Evolutionary conservation across 2,113 vertebrate genomes (phyloP).

Genomic region (Neotoma lepida): DNA sequence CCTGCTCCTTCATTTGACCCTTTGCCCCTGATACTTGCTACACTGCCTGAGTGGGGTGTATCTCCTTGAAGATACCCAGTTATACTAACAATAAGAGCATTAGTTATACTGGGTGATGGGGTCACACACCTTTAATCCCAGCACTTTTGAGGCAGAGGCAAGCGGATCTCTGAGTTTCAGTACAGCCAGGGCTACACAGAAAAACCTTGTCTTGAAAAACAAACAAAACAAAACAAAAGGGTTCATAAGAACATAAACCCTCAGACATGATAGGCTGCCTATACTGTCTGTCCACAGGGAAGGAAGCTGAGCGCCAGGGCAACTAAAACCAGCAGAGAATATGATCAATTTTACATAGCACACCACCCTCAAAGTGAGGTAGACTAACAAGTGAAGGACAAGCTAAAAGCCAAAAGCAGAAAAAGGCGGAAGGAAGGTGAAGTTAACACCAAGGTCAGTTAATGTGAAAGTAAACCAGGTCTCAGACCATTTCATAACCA

Average conservation of each 20-base stretch:
- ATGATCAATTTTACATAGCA: neutral
- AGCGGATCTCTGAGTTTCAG: neutral
- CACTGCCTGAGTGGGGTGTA: neutral
- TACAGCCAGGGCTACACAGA: neutral
- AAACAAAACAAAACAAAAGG: conserved; percentile 37
- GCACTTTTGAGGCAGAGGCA: neutral
- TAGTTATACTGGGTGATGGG: neutral
- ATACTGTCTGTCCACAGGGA: neutral
- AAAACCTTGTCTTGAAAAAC: neutral
- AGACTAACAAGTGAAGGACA: neutral
- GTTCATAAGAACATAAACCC: conserved; percentile 38
- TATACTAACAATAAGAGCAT: neutral
- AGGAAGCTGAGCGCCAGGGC: conserved; percentile 33
- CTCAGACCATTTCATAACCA: neutral
- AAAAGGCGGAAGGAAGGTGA: neutral
- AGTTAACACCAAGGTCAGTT: conserved; percentile 30
- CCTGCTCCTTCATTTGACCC: neutral
- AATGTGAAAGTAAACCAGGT: neutral
- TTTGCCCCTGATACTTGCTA: neutral
- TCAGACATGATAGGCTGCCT: neutral
- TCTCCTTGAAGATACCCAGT: neutral
- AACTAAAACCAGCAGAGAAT: conserved; percentile 16
- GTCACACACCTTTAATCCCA: neutral
- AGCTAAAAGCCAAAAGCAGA: conserved; percentile 29
- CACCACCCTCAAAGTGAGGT: neutral